These are phyloP conservation scores for Microctenopoma steveboyesi DNA, from an alignment of 2,797 vertebrate species.

Conservation along the genomic window DNA sequence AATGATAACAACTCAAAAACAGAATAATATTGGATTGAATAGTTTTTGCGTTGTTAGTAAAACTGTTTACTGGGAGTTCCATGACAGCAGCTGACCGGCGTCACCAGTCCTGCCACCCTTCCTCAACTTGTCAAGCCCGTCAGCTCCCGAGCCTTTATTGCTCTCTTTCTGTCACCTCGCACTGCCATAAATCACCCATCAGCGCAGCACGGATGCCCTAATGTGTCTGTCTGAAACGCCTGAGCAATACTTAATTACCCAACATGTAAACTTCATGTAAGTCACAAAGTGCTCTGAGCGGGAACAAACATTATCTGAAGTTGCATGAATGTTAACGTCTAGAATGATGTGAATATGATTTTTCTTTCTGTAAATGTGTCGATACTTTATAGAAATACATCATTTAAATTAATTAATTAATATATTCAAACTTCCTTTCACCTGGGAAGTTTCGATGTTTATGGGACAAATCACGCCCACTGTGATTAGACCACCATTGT, in stretches of 20 bases:
- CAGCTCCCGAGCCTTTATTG: slow-evolving; percentile 69
- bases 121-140: slow-evolving; percentile 57
- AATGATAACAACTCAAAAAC: too few species aligned
- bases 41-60: too few species aligned
- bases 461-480: slow-evolving; percentile 33
- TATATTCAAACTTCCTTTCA: slow-evolving; percentile 2
- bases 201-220: slow-evolving; percentile 26
- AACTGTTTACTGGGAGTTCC: too few species aligned
- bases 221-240: slow-evolving; percentile 54
- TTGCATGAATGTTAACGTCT: not conserved
- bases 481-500: slow-evolving; percentile 37
- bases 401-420: not conserved
- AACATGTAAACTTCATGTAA: slow-evolving; percentile 24
- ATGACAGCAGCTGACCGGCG: slow-evolving; percentile 61
- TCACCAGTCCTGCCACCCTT: slow-evolving; percentile 71
- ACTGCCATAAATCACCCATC: slow-evolving; percentile 42
- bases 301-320: slow-evolving; percentile 20
- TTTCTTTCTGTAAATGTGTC: not conserved
- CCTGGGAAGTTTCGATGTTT: slow-evolving; percentile 52
- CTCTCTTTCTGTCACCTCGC: slow-evolving; percentile 62
- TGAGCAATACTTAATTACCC: slow-evolving; percentile 43
- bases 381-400: not conserved
- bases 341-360: not conserved
- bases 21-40: too few species aligned
- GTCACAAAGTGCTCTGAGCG: not conserved